Conservation (phyloP, 92 coral and sea anemone genomes). For the Epizoanthus illoricatus region DNA sequence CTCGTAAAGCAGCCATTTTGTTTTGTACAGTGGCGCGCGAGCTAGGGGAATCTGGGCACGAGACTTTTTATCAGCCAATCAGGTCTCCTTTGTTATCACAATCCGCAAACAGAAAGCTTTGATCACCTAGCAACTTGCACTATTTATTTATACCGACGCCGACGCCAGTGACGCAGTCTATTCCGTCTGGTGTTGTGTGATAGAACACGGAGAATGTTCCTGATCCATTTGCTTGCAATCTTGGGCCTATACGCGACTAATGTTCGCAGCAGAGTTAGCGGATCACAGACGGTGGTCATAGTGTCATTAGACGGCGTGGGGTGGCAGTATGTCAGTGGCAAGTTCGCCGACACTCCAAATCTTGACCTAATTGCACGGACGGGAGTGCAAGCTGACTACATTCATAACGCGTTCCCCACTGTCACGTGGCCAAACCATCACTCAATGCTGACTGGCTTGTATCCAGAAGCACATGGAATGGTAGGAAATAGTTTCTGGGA, state of each 20-base stretch:
- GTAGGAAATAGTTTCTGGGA: conserved; percentile 85
- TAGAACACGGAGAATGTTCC: not conserved
- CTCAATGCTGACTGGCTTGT: conserved; percentile 79
- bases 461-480: conserved; percentile 88
- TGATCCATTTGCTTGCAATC: not conserved
- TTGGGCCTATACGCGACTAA: not conserved
- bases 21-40: no score
- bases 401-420: conserved; percentile 77
- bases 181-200: no score
- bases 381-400: conserved; percentile 81
- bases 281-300: conserved; percentile 50
- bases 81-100: no score
- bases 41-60: no score
- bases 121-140: no score
- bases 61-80: no score
- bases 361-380: conserved; percentile 59
- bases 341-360: conserved; percentile 72
- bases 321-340: conserved; percentile 78
- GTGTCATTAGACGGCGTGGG: conserved; percentile 93
- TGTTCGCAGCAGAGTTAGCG: not conserved
- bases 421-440: conserved; percentile 96
- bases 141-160: no score
- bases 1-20: no score
- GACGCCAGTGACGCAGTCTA: no score
- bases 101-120: no score